phyloP scores from a whole-genome alignment of 2,888 invertebrate species.

The Oxyscelio sp. region DNA sequence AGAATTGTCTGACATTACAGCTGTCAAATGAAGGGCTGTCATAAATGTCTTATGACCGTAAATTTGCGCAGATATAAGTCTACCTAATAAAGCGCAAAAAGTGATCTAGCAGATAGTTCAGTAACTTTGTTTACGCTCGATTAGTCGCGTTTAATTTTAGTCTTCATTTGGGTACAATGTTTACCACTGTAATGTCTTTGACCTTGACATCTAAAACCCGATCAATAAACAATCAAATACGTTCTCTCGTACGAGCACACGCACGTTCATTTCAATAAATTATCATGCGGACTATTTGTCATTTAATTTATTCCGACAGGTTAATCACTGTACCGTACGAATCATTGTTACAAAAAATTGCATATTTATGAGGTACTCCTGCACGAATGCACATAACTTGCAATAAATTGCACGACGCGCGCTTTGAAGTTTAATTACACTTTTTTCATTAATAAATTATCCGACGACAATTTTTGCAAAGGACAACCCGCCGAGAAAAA shows the following conservation, averaged over 20 bases:
- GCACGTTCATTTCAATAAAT: not conserved
- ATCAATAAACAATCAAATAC: slow-evolving; percentile 39
- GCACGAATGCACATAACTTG: not conserved
- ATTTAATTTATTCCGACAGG: not conserved
- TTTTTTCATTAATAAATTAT: too few relatives aligned
- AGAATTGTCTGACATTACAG: too few relatives aligned
- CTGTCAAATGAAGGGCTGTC: too few relatives aligned
- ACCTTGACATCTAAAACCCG: slow-evolving; percentile 52
- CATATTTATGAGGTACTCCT: not conserved
- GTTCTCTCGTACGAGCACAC: not conserved
- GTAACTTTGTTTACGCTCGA: slow-evolving; percentile 40
- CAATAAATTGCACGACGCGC: too few relatives aligned
- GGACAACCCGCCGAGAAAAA: not conserved
- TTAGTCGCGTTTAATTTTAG: slow-evolving; percentile 37
- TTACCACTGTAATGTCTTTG: slow-evolving; percentile 34
- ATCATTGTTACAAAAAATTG: not conserved
- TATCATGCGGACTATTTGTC: not conserved
- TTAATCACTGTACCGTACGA: not conserved
- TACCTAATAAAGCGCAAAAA: not conserved
- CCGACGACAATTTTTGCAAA: not conserved
- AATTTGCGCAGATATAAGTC: too few relatives aligned
- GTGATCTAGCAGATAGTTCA: slow-evolving; percentile 20
- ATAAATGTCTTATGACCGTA: too few relatives aligned
- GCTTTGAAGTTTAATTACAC: not conserved
- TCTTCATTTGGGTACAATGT: slow-evolving; percentile 25